Evolutionary conservation across 2,888 invertebrate species (phyloP).

Genomic region (Hypercompe scribonia): DNA sequence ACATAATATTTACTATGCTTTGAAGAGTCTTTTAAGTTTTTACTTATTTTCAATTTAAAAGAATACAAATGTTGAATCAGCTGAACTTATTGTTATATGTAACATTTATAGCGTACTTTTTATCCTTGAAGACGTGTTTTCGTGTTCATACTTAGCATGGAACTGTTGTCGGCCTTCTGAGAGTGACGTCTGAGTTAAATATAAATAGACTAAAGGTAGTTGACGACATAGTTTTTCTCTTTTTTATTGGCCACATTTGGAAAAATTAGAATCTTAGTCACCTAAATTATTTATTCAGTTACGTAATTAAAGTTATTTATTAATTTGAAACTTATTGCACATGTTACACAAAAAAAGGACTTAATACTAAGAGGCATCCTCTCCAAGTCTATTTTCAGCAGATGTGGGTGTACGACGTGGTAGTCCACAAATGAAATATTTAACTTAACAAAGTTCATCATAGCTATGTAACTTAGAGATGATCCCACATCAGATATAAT

Average conservation of each 20-base stretch:
- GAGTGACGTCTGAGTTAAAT: too few species aligned
- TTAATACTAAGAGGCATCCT: too few species aligned
- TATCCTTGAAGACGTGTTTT: slow-evolving; percentile 18
- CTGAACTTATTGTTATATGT: slow-evolving; percentile 10
- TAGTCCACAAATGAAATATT: too few species aligned
- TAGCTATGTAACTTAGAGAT: too few species aligned
- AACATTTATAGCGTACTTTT: slow-evolving; percentile 8
- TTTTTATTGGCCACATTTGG: background rate
- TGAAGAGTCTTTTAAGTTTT: slow-evolving; percentile 7
- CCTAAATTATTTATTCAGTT: background rate
- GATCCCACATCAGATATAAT: too few species aligned
- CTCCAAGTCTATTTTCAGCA: too few species aligned
- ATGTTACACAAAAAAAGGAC: too few species aligned
- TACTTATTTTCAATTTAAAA: slow-evolving; percentile 9
- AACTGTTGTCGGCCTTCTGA: background rate
- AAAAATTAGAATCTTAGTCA: background rate
- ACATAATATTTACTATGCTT: slow-evolving; percentile 1
- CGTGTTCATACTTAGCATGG: background rate
- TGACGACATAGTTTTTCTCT: too few species aligned
- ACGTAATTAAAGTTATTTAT: background rate
- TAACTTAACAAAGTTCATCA: too few species aligned
- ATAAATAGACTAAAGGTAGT: too few species aligned
- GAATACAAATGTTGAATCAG: slow-evolving; percentile 19
- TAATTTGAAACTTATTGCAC: too few species aligned
- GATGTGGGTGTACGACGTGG: too few species aligned